Evolutionary conservation across 2,888 invertebrate genomes (phyloP).

Genomic region (Zonitis immaculata): DNA sequence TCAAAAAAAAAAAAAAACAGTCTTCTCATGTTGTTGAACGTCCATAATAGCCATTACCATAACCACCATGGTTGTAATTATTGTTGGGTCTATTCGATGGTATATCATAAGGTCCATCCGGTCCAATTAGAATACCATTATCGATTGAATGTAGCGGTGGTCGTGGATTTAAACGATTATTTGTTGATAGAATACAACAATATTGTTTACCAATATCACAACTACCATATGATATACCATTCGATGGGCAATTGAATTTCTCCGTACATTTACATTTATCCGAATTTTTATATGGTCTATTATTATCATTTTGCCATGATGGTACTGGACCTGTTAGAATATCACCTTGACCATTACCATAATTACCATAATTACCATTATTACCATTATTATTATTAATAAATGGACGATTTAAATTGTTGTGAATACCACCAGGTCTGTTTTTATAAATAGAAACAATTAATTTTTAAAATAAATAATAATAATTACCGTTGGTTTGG

Average conservation of each 20-base stretch:
- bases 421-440: slow-evolving; percentile 36
- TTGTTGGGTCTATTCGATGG: slow-evolving; percentile 42
- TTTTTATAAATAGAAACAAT: too few species aligned
- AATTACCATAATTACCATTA: too few species aligned
- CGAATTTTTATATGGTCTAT: slow-evolving; percentile 42
- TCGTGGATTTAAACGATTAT: slow-evolving; percentile 36
- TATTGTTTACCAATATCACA: slow-evolving; percentile 61
- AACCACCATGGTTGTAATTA: slow-evolving; percentile 5
- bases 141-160: slow-evolving; percentile 43
- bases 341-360: slow-evolving; percentile 27
- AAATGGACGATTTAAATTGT: slow-evolving; percentile 1
- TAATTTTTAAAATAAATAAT: too few species aligned
- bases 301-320: slow-evolving; percentile 44
- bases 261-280: slow-evolving; percentile 53
- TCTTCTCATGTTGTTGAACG: slow-evolving; percentile 18
- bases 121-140: slow-evolving; percentile 50
- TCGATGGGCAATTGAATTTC: slow-evolving; percentile 54
- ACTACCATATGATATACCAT: slow-evolving; percentile 54
- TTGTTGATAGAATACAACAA: slow-evolving; percentile 58
- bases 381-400: too few species aligned
- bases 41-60: slow-evolving; percentile 15
- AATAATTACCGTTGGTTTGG: slow-evolving; percentile 23
- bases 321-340: slow-evolving; percentile 48
- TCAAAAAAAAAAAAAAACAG: too few species aligned
- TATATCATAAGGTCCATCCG: slow-evolving; percentile 42